Base-by-base conservation (phyloP, 2,113 vertebrate genomes). In the Psittacus erithacus region DNA sequence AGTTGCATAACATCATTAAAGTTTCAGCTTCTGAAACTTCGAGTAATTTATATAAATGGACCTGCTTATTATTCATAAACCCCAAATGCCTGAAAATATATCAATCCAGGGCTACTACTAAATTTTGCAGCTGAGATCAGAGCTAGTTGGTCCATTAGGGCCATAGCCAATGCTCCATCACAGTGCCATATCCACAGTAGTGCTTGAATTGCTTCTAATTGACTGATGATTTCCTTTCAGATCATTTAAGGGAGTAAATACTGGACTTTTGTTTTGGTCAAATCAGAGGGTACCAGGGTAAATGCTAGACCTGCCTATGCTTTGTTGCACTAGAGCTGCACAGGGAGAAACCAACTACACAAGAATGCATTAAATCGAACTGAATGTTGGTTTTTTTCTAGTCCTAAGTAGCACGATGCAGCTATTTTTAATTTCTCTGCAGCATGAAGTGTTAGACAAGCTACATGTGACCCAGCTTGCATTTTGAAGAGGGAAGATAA, bases 11-110 rank as follows among this genome's bases (percentile, higher is more conserved):
- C 64, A 79, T 83, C 92, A 88, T 96, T 96, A 97, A 95, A 94
- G 35, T 97, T 97, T 98, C 83, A 97, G 62, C 82, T 73, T 86
- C 71, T 89, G 89, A 97, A 95, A 93, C 86, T 95, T 82, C 4
- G 46, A 97, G 43, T 83, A 86, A 92, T 94, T 96, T 85, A 95
- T 85, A 92, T 91, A 91, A 95, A 95, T 78, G 44, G 87, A 63
- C 43, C 53, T 53, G 88, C 50, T 90, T 95, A 91, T 44, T 86
- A 88, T 77, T 92, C 69, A 70, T 60, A 92, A 88, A 95, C 91
- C 38, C 35, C 83, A 69, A 52, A 53, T 27, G 20, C 13, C 73
- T 65, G 28, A 55, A 90, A 82, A 81, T 49, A 74, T 1, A 22
- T 47, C 84, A 90, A 74, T 79, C 38, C 49, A 77, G 38, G 38